Percentiles rank a stretch among this genome's conserved stretches.
Evolutionary conservation across 1,140 invertebrate genomes (phyloP).

Genomic region (Periplaneta americana): DNA sequence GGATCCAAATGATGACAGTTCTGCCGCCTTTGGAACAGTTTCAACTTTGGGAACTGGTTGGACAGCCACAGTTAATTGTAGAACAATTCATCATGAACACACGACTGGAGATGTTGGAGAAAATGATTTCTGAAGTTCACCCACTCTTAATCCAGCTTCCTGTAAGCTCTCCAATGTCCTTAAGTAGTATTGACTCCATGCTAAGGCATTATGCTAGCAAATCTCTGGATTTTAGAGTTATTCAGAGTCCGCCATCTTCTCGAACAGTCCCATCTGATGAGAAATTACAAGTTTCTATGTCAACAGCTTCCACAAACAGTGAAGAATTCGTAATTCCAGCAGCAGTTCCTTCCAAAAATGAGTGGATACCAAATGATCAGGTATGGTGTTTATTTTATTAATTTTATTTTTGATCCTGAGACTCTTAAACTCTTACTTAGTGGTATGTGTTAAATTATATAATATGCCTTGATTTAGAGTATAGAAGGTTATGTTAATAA

Average conservation of each 20-base stretch:
- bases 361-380: conserved; percentile 64
- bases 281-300: conserved; percentile 22
- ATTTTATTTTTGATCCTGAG: too few species aligned
- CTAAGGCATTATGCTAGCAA: conserved; percentile 65
- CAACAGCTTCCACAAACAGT: background rate
- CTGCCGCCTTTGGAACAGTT: conserved; percentile 46
- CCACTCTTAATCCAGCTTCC: background rate
- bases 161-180: conserved; percentile 30
- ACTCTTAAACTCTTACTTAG: background rate
- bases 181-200: conserved; percentile 54
- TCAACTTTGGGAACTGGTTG: conserved; percentile 55
- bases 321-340: conserved; percentile 57
- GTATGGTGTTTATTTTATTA: conserved; percentile 25
- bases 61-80: conserved; percentile 60
- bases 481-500: too few species aligned
- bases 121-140: conserved; percentile 40
- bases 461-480: background rate
- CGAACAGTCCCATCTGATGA: conserved; percentile 31
- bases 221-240: conserved; percentile 62
- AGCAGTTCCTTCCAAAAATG: conserved; percentile 53
- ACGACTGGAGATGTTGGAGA: conserved; percentile 57
- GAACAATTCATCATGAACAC: conserved; percentile 73
- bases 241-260: background rate
- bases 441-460: too few species aligned
- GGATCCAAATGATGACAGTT: conserved; percentile 53